Conservation (phyloP, 2,797 vertebrate species). For the Melanotaenia boesemani region DNA sequence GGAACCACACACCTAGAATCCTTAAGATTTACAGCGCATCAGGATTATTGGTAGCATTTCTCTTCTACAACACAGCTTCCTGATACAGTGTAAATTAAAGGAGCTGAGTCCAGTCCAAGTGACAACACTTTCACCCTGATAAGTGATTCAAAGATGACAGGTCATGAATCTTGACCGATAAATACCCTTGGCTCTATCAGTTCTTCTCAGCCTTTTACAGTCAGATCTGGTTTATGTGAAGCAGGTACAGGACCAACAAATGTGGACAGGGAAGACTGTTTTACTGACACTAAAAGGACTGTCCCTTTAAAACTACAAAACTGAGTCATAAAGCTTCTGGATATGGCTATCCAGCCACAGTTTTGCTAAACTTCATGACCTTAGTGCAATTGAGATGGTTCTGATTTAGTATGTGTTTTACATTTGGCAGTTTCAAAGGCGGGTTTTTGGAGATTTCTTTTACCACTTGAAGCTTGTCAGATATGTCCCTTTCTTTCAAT, state of each 20-base stretch:
- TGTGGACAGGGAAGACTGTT: slow-evolving; percentile 44
- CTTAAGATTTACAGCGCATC: slow-evolving; percentile 52
- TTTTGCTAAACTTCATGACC: slow-evolving; percentile 5
- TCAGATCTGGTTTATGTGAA: slow-evolving; percentile 66
- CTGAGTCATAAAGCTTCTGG: slow-evolving; percentile 47
- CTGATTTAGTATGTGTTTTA: slow-evolving; percentile 48
- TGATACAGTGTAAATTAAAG: slow-evolving; percentile 61
- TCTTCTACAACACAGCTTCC: slow-evolving; percentile 17
- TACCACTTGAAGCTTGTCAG: slow-evolving; percentile 52
- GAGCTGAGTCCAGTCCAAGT: slow-evolving; percentile 9
- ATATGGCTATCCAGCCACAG: slow-evolving; percentile 27
- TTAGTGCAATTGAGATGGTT: slow-evolving; percentile 38
- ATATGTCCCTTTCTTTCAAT: slow-evolving; percentile 27
- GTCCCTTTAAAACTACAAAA: slow-evolving; percentile 52
- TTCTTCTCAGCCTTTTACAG: slow-evolving; percentile 55
- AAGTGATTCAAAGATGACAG: slow-evolving; percentile 65
- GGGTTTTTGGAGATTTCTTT: slow-evolving; percentile 55
- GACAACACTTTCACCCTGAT: slow-evolving; percentile 64
- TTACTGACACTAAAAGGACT: slow-evolving; percentile 25
- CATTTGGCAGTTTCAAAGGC: slow-evolving; percentile 42
- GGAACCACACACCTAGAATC: slow-evolving; percentile 21
- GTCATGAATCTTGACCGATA: slow-evolving; percentile 71
- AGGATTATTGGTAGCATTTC: slow-evolving; percentile 57
- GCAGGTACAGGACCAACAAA: slow-evolving; percentile 53
- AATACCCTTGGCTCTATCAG: slow-evolving; percentile 59